Conservation (phyloP, 1,140 invertebrate species). For the Panagrolaimus sp. region DNA sequence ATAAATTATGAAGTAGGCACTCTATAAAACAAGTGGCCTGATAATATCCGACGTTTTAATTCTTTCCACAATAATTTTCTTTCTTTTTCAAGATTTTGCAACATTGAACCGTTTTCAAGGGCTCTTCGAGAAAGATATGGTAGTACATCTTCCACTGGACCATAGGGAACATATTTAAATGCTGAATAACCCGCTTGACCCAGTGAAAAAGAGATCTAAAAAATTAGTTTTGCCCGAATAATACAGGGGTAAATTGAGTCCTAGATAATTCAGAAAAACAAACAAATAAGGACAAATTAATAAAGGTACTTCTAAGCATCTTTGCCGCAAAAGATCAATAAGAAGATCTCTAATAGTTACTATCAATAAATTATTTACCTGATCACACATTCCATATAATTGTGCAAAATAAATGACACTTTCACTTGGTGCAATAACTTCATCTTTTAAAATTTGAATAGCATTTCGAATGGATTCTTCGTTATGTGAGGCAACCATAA, state of each 20-base stretch:
- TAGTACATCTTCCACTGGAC: conserved; percentile 88
- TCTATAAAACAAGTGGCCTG: conserved; percentile 43
- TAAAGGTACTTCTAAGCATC: too few relatives aligned
- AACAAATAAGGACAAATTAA: too few relatives aligned
- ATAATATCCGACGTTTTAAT: conserved; percentile 44
- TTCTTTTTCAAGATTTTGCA: conserved; percentile 49
- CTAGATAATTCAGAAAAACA: too few relatives aligned
- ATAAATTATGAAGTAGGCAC: background rate
- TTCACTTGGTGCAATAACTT: conserved; percentile 77
- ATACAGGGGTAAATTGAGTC: too few relatives aligned
- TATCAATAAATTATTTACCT: conserved; percentile 60
- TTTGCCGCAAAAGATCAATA: too few relatives aligned
- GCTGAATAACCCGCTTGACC: conserved; percentile 95
- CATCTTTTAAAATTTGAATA: conserved; percentile 77
- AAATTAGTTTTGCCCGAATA: too few relatives aligned
- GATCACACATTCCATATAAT: conserved; percentile 95
- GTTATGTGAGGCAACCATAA: conserved; percentile 98
- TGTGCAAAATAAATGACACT: conserved; percentile 95
- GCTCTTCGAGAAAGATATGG: conserved; percentile 91
- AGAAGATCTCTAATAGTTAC: too few relatives aligned
- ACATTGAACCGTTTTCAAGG: conserved; percentile 71
- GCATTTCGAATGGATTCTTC: conserved; percentile 91
- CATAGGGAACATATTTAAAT: conserved; percentile 95
- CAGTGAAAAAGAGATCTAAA: conserved; percentile 55
- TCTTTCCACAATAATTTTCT: conserved; percentile 49